Evolutionary conservation across 2,797 vertebrate genomes (phyloP).

Genomic region (Hirundo rustica): DNA sequence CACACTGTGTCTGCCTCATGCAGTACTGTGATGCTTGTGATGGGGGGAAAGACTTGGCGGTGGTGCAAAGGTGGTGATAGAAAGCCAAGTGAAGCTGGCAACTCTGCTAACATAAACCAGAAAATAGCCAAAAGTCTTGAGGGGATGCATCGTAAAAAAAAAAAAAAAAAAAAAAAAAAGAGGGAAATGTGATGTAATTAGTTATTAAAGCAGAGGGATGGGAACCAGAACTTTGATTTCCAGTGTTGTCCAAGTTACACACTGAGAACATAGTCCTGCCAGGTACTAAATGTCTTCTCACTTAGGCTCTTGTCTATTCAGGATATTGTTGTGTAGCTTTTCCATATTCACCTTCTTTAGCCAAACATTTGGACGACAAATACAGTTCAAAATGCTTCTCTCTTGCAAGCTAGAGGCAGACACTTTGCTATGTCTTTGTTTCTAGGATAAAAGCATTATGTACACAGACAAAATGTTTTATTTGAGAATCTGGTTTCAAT

Average conservation of each 20-base stretch:
- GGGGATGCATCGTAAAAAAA: background rate
- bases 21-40: background rate
- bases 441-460: background rate
- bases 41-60: background rate
- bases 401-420: background rate
- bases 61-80: background rate
- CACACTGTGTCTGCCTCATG: background rate
- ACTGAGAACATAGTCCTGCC: background rate
- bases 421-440: background rate
- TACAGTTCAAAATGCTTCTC: background rate
- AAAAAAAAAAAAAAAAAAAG: background rate
- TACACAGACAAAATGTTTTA: background rate
- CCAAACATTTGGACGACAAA: background rate
- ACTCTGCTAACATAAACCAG: background rate
- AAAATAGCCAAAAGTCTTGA: background rate
- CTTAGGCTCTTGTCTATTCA: background rate
- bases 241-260: background rate
- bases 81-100: conserved; percentile 1
- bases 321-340: background rate
- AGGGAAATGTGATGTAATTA: background rate
- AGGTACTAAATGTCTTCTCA: background rate
- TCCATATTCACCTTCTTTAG: background rate
- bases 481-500: background rate
- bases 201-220: background rate
- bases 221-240: background rate